These are phyloP conservation scores for Hypsibius dujardini DNA, from an alignment of 1,140 invertebrate species.

Conservation along the genomic window DNA sequence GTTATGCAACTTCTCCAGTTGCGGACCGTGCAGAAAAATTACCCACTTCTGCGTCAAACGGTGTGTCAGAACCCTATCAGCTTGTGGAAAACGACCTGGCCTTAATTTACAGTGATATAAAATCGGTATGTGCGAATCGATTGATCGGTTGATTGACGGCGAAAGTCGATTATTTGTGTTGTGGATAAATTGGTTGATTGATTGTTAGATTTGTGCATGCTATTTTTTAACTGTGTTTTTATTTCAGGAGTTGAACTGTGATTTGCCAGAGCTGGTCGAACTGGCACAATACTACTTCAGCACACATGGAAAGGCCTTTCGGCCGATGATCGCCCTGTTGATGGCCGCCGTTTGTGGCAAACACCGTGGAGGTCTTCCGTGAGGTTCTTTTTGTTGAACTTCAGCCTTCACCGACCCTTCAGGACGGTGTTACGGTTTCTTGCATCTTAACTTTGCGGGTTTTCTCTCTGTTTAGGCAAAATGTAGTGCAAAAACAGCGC, in stretches of 20 bases:
- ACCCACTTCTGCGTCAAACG: too few species aligned
- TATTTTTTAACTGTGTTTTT: too few species aligned
- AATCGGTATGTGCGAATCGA: conserved; percentile 25
- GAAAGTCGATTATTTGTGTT: not conserved
- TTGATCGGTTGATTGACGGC: not conserved
- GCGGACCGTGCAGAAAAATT: too few species aligned
- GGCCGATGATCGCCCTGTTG: conserved; percentile 73
- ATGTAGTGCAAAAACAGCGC: conserved; percentile 43
- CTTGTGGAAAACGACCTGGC: conserved; percentile 3
- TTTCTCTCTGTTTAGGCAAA: too few species aligned
- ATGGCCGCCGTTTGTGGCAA: conserved; percentile 45
- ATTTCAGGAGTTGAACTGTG: conserved; percentile 65
- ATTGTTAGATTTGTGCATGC: too few species aligned
- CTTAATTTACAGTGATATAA: conserved; percentile 23
- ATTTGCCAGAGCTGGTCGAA: conserved; percentile 56
- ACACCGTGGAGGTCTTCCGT: not conserved
- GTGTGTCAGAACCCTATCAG: too few species aligned
- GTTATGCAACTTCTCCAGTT: too few species aligned
- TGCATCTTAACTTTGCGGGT: not conserved
- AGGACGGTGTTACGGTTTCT: not conserved
- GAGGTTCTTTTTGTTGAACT: not conserved
- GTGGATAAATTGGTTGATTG: conserved; percentile 19
- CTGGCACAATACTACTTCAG: conserved; percentile 90
- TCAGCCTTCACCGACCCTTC: too few species aligned
- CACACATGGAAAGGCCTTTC: conserved; percentile 79